Evolutionary conservation across 2,888 invertebrate genomes (phyloP), one percentile per base, ranked within the genome.

Genomic region (Cosmia pyralina): DNA sequence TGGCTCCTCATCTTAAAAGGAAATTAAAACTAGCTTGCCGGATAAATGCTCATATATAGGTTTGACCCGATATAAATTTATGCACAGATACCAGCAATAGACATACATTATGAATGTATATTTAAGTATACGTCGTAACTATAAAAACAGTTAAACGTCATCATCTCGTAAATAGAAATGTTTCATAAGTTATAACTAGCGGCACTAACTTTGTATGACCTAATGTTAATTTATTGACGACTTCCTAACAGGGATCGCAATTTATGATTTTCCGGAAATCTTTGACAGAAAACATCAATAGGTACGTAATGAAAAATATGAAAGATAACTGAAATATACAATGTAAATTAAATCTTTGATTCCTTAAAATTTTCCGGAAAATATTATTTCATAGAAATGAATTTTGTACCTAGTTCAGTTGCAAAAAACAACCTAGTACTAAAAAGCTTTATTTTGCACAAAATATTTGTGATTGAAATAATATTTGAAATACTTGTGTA

Each of bases 1-100:
- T 48, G n/a, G 38, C 71, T 70, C 44, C 38, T 62, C 34, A 17
- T 58, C n/a, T 46, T 22, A 55, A 60, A 68, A 41, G n/a, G 53
- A 53, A 48, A 60, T 34, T 69, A 34, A 55, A 70, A 50, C 60
- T 22, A 17, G n/a, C 52, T 58, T 8, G n/a, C 46, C 22, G 17
- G 17, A 41, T 59, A 71, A 10, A 77, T 71, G 38, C 8, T 22
- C 63, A 59, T 64, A 59, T 63, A 64, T 59, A 63, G 4, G 71
- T 77, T 63, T 46, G 50, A 57, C n/a, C 50, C 60, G 41, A 58
- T 41, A 48, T 55, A 55, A 28, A 70, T 68, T 41, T 15, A 69
- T 50, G 41, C 41, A 22, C 10, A 59, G 34, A 15, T 22, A 59
- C 19, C 69, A 15, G 4, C 52, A 38, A n/a, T 28, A n/a, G 46